These are phyloP conservation scores for Tretioscincus oriximinensis DNA, from an alignment of 2,113 vertebrate genomes.

Conservation along the genomic window DNA sequence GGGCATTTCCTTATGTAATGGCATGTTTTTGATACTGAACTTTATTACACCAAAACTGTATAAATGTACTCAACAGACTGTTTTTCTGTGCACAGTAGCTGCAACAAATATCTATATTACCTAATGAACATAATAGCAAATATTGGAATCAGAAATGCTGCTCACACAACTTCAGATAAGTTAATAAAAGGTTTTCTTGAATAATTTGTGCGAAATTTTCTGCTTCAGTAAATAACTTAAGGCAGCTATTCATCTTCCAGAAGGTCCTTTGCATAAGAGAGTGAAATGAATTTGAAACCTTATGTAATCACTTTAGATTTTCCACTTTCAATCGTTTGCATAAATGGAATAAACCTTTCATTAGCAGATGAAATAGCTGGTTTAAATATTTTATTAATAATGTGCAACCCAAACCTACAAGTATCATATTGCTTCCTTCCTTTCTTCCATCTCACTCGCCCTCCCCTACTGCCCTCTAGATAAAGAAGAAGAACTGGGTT, in stretches of 20 bases:
- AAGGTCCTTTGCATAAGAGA: background rate
- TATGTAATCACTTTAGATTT: background rate
- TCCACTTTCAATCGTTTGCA: background rate
- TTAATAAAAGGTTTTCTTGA: slow-evolving; percentile 18
- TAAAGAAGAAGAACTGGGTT: too few relatives aligned
- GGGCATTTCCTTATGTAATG: background rate
- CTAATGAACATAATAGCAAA: slow-evolving; percentile 7
- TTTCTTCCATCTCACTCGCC: too few relatives aligned
- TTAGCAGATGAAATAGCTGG: too few relatives aligned
- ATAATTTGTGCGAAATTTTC: slow-evolving; percentile 26
- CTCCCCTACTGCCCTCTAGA: too few relatives aligned
- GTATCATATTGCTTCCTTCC: too few relatives aligned
- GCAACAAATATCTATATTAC: slow-evolving; percentile 2
- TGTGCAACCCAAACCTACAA: too few relatives aligned
- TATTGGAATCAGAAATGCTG: background rate
- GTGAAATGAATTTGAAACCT: slow-evolving; percentile 15
- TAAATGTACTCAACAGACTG: background rate
- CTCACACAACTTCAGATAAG: slow-evolving; percentile 5
- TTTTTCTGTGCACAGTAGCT: background rate
- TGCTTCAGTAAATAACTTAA: slow-evolving; percentile 17
- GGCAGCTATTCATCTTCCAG: background rate
- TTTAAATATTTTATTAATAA: too few relatives aligned
- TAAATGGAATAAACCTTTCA: background rate
- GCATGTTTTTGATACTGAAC: background rate
- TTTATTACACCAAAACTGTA: slow-evolving; percentile 6